These are phyloP conservation scores for Polypterus senegalus DNA, from an alignment of 2,113 vertebrate species.

Conservation along the genomic window DNA sequence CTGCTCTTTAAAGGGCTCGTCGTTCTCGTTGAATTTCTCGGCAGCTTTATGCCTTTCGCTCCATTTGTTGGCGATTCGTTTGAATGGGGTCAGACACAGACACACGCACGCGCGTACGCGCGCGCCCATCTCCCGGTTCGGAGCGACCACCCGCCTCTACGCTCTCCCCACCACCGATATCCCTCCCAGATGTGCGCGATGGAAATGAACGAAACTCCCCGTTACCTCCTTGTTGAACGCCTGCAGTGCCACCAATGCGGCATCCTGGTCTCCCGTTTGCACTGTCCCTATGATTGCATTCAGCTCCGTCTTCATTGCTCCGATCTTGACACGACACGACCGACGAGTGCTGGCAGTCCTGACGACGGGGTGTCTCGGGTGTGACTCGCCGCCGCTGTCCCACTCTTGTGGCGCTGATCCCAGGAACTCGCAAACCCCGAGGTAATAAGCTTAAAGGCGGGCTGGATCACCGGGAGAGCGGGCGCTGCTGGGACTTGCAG, in stretches of 20 bases:
- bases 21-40: too few relatives aligned
- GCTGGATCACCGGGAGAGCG: conserved; percentile 13
- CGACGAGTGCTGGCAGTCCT: conserved; percentile 5
- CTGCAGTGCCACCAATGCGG: conserved; percentile 54
- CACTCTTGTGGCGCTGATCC: conserved; percentile 20
- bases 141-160: neutral
- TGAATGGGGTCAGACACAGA: too few relatives aligned
- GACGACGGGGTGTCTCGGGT: conserved; percentile 15
- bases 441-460: conserved; percentile 36
- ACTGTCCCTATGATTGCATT: conserved; percentile 53
- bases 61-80: too few relatives aligned
- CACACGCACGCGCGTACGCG: too few relatives aligned
- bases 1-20: too few relatives aligned
- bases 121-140: too few relatives aligned
- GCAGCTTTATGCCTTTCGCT: too few relatives aligned
- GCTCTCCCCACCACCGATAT: neutral
- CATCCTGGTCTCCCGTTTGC: conserved; percentile 63
- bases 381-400: conserved; percentile 13
- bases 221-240: conserved; percentile 57
- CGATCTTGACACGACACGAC: conserved; percentile 5
- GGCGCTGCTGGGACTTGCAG: conserved; percentile 24
- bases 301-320: conserved; percentile 60
- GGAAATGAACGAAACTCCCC: neutral
- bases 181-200: neutral
- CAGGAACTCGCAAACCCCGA: conserved; percentile 19